Evolutionary conservation across 2,113 vertebrate species (phyloP).

Genomic region (Machaerirhynchus nigripectus): DNA sequence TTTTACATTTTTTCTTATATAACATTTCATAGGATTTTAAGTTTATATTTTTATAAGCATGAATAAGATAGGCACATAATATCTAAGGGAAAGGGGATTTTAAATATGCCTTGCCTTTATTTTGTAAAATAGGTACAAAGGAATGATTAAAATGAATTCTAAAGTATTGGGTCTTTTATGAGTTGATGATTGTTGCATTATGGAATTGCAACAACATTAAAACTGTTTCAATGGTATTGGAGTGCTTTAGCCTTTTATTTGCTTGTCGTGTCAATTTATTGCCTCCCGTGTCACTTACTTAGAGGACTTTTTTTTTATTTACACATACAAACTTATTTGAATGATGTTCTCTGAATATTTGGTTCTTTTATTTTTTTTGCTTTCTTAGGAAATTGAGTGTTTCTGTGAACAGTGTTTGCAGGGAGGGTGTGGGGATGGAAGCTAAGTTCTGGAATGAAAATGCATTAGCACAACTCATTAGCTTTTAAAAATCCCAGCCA

Average conservation of each 20-base stretch:
- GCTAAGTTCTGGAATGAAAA: constrained; percentile 53
- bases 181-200: constrained; percentile 98
- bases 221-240: constrained; percentile 99
- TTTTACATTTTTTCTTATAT: constrained; percentile 80
- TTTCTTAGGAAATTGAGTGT: constrained; percentile 60
- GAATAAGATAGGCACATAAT: constrained; percentile 64
- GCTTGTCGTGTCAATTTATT: constrained; percentile 99
- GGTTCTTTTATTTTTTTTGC: constrained; percentile 45
- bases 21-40: constrained; percentile 78
- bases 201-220: constrained; percentile 99
- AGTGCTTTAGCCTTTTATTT: constrained; percentile 99
- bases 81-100: constrained; percentile 62
- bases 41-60: constrained; percentile 77
- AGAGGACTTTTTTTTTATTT: constrained; percentile 82
- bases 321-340: constrained; percentile 70
- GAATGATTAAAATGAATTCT: constrained; percentile 78
- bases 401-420: constrained; percentile 49
- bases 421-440: constrained; percentile 43
- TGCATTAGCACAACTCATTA: constrained; percentile 45
- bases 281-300: constrained; percentile 99
- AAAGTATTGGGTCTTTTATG: constrained; percentile 82
- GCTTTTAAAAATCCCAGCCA: background rate
- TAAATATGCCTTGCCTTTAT: constrained; percentile 74
- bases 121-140: constrained; percentile 80
- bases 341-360: constrained; percentile 65